Percentiles rank a stretch among this genome's conserved stretches.
Evolutionary conservation across 2,797 vertebrate genomes (phyloP).

Genomic region (Gobionotothen gibberifrons): DNA sequence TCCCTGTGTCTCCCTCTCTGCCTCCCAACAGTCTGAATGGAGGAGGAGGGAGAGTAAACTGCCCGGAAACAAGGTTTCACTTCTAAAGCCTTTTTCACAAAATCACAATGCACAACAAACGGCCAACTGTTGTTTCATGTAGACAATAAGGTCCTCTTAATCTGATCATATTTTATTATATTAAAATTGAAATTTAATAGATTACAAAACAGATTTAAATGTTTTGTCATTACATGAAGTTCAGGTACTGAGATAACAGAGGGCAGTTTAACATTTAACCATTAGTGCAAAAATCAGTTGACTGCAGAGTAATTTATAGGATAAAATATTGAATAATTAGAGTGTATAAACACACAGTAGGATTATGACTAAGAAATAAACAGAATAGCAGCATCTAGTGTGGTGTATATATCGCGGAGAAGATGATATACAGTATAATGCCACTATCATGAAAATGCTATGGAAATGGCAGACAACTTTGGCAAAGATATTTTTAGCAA

Average conservation of each 20-base stretch:
- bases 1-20: constrained; percentile 52
- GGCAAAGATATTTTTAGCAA: neutral
- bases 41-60: constrained; percentile 35
- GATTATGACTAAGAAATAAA: no score
- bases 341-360: no score
- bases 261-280: neutral
- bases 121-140: no score
- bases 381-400: neutral
- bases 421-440: neutral
- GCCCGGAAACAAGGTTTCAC: constrained; percentile 40
- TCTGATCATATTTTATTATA: no score
- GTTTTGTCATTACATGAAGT: neutral
- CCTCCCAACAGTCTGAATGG: constrained; percentile 49
- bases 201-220: neutral
- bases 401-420: neutral
- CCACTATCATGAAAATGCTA: neutral
- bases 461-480: neutral
- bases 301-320: neutral
- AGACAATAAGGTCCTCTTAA: no score
- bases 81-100: constrained; percentile 22
- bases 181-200: no score
- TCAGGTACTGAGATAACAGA: neutral
- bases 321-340: neutral
- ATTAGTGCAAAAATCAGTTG: neutral
- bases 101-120: constrained; percentile 16